phyloP scores from a whole-genome alignment of 2,888 invertebrate species.

The Chymomyza procnemis region DNA sequence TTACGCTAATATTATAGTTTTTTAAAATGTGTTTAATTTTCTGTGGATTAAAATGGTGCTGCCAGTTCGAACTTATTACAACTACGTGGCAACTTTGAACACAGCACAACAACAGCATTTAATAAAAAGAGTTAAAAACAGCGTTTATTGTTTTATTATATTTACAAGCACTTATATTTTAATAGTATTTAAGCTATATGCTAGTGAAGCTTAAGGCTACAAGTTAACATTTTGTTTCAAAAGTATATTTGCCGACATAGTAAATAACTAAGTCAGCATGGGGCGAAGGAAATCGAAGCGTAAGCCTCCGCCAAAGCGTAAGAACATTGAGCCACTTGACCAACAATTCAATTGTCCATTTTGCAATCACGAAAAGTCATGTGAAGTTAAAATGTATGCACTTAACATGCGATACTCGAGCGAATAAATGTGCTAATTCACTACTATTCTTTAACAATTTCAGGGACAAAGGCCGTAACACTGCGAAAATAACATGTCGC shows the following conservation, averaged over 20 bases:
- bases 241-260: not conserved
- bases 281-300: slow-evolving; percentile 97
- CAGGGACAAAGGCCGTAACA: slow-evolving; percentile 96
- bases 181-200: no score
- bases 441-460: slow-evolving; percentile 59
- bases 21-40: not conserved
- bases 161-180: not conserved
- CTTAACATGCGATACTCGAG: slow-evolving; percentile 66
- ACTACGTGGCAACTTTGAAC: not conserved
- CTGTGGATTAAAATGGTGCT: not conserved
- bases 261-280: slow-evolving; percentile 81
- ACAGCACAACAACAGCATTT: not conserved
- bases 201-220: no score
- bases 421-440: not conserved
- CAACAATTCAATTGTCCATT: slow-evolving; percentile 99
- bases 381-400: slow-evolving; percentile 97
- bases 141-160: not conserved
- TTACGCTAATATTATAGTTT: no score
- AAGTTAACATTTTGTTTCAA: not conserved
- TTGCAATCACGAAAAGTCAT: slow-evolving; percentile 99
- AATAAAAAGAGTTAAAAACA: not conserved
- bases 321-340: slow-evolving; percentile 94
- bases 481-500: slow-evolving; percentile 95
- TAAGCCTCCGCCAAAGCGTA: slow-evolving; percentile 96
- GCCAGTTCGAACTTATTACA: not conserved